Evolutionary conservation across 2,888 invertebrate genomes (phyloP).

Genomic region (Andrena bucephala): DNA sequence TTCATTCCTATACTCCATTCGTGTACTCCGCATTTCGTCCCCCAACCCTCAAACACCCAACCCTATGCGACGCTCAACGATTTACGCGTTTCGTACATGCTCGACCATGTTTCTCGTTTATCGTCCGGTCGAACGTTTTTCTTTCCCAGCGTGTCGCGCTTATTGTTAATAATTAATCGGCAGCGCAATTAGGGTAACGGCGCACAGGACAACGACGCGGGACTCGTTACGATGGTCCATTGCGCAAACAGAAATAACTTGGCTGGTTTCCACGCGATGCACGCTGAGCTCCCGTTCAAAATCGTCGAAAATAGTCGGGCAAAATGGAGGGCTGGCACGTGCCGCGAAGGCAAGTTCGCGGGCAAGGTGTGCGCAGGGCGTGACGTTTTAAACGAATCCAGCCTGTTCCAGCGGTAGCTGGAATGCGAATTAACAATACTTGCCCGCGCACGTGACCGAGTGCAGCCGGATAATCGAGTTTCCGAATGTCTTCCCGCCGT

Average conservation of each 20-base stretch:
- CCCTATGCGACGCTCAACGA: not conserved
- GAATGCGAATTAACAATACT: conserved; percentile 39
- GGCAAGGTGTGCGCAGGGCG: conserved; percentile 38
- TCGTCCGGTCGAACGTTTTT: not conserved
- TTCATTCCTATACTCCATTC: too few species aligned
- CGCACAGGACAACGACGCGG: not conserved
- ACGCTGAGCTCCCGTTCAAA: conserved; percentile 46
- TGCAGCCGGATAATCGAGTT: conserved; percentile 32
- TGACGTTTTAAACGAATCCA: conserved; percentile 34
- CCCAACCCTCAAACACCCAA: too few species aligned
- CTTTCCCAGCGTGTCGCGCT: not conserved
- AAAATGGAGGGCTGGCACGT: conserved; percentile 63
- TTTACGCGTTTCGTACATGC: conserved; percentile 34
- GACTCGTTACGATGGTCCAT: conserved; percentile 35
- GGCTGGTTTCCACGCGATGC: conserved; percentile 55
- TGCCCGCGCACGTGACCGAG: conserved; percentile 22
- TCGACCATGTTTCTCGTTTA: conserved; percentile 8
- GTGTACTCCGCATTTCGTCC: too few species aligned
- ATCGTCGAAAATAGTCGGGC: conserved; percentile 37
- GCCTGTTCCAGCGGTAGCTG: conserved; percentile 2
- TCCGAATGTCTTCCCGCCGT: conserved; percentile 22
- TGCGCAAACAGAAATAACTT: conserved; percentile 59
- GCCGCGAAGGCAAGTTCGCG: conserved; percentile 56
- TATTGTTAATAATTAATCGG: conserved; percentile 54
- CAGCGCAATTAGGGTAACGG: conserved; percentile 51